Base-by-base conservation (phyloP, 2,888 invertebrate species). In the Salpingus planirostris region DNA sequence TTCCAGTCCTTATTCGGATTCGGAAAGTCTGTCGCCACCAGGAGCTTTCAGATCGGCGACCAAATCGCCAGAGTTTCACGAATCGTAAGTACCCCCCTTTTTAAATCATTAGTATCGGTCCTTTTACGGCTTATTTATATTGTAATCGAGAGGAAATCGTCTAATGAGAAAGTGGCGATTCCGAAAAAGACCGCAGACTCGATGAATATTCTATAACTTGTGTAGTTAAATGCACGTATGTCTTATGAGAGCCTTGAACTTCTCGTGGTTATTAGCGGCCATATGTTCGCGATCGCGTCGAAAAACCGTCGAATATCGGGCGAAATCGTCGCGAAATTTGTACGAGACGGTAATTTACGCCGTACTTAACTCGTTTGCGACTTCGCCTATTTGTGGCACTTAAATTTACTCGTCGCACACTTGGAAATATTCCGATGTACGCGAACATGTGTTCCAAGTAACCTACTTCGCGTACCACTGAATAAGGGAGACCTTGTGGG, bases 71-170 rank as follows among this genome's bases (percentile, higher is more conserved):
- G 68, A 68, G 35, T 67, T 66, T 49, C 66, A 66, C 44, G 69
- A 69, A 53, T 62, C 63, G 68, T 69, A 55, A 68, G 67, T 68
- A n/a, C n/a, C n/a, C n/a, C n/a, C n/a, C n/a, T n/a, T n/a, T n/a
- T n/a, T n/a, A n/a, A n/a, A n/a, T n/a, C n/a, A n/a, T n/a, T n/a
- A n/a, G n/a, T n/a, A n/a, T n/a, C n/a, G n/a, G n/a, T n/a, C n/a
- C n/a, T n/a, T n/a, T n/a, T n/a, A n/a, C n/a, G n/a, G n/a, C n/a
- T n/a, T n/a, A n/a, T n/a, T n/a, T n/a, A n/a, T n/a, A n/a, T n/a
- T n/a, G n/a, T n/a, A n/a, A n/a, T n/a, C n/a, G n/a, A n/a, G n/a
- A n/a, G n/a, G n/a, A n/a, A n/a, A n/a, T n/a, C n/a, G n/a, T n/a
- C n/a, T n/a, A n/a, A n/a, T n/a, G n/a, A n/a, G n/a, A n/a, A n/a